Conservation (phyloP, 2,113 vertebrate genomes). For the Oreochromis aureus region DNA sequence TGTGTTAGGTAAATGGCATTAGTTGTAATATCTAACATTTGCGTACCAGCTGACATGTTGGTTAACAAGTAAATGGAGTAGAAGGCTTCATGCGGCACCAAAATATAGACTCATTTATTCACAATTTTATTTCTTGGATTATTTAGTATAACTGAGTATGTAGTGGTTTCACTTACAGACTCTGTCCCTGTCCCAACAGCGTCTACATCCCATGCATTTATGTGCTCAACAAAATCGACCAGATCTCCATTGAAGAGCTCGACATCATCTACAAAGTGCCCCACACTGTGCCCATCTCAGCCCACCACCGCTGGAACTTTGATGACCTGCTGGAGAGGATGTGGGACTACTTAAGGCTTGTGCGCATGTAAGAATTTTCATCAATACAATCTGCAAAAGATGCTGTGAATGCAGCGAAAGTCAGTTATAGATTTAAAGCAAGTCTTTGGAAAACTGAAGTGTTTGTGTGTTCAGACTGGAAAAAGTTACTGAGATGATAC, state of each 20-base stretch:
- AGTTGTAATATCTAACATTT: background rate
- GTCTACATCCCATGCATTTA: constrained; percentile 98
- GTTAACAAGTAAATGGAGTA: background rate
- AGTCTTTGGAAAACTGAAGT: background rate
- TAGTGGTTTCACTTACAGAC: background rate
- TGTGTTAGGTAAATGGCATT: background rate
- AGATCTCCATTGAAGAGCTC: constrained; percentile 97
- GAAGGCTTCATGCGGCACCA: background rate
- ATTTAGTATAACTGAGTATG: background rate
- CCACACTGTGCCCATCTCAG: constrained; percentile 97
- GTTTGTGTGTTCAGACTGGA: background rate
- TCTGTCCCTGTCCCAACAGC: constrained; percentile 58
- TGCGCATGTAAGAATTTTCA: constrained; percentile 85
- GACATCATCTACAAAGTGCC: constrained; percentile 98
- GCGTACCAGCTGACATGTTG: background rate
- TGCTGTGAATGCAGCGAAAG: background rate
- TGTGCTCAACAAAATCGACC: constrained; percentile 98
- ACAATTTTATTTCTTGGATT: background rate
- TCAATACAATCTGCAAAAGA: background rate
- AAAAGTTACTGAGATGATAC: background rate
- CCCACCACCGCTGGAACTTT: constrained; percentile 99
- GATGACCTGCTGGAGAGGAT: constrained; percentile 94
- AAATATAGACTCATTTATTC: background rate
- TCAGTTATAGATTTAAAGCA: background rate
- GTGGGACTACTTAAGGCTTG: constrained; percentile 93